phyloP scores from a whole-genome alignment of 1,140 invertebrate genomes.

The Sycobia sp. region DNA sequence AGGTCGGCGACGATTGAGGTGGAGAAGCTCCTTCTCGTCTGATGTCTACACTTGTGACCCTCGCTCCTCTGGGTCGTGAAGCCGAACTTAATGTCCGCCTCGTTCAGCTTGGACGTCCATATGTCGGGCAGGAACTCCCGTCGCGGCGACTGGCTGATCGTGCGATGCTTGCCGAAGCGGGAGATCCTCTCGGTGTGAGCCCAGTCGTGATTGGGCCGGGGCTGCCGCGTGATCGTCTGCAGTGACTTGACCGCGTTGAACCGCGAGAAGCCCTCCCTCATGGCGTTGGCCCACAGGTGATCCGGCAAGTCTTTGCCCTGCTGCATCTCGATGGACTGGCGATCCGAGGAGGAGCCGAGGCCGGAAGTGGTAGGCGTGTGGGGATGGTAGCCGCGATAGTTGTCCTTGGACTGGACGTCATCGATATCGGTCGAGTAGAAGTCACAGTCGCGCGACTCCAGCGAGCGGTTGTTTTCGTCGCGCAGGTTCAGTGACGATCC shows the following conservation, averaged over 20 bases:
- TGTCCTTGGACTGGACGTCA: conserved; percentile 43
- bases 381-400: conserved; percentile 43
- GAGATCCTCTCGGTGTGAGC: conserved; percentile 49
- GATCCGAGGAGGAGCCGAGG: conserved; percentile 48
- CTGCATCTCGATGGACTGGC: conserved; percentile 41
- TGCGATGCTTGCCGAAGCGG: conserved; percentile 49
- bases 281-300: conserved; percentile 46
- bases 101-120: conserved; percentile 46
- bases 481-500: conserved; percentile 50
- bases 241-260: conserved; percentile 49
- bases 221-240: conserved; percentile 48
- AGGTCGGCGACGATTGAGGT: conserved; percentile 52
- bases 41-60: conserved; percentile 48
- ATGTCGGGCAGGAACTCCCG: conserved; percentile 41
- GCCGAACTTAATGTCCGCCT: conserved; percentile 30
- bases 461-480: conserved; percentile 48
- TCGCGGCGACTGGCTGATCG: conserved; percentile 47
- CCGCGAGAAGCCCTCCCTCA: conserved; percentile 47
- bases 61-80: conserved; percentile 42
- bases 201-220: conserved; percentile 52
- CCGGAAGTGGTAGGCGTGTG: conserved; percentile 51
- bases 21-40: conserved; percentile 50
- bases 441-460: conserved; percentile 48
- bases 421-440: conserved; percentile 51
- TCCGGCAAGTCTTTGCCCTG: conserved; percentile 46